These are phyloP conservation scores for Nemotelus nigrinus DNA, from an alignment of 2,888 invertebrate species.

Conservation along the genomic window DNA sequence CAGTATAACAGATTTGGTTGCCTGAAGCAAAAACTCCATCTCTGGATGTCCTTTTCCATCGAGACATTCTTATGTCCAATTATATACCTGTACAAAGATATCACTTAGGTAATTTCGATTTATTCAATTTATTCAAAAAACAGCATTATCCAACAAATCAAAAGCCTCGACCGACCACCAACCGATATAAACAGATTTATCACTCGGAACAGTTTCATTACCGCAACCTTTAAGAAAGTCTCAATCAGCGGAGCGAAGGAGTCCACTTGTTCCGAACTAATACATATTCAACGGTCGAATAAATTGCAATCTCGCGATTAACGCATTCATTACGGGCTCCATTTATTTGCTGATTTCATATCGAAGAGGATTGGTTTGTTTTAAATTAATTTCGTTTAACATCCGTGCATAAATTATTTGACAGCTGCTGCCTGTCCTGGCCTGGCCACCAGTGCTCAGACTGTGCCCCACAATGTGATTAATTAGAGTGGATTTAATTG, in stretches of 20 bases:
- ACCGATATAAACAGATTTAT: slow-evolving; percentile 13
- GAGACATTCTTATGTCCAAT: too few relatives aligned
- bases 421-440: background rate
- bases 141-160: too few relatives aligned
- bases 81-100: too few relatives aligned
- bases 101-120: too few relatives aligned
- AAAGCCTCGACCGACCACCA: background rate
- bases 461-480: slow-evolving; percentile 20
- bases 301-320: slow-evolving; percentile 28
- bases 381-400: slow-evolving; percentile 43
- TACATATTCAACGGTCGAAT: slow-evolving; percentile 23
- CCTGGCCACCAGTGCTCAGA: background rate
- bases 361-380: slow-evolving; percentile 36
- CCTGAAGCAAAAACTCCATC: too few relatives aligned
- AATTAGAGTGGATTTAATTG: slow-evolving; percentile 46
- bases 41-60: too few relatives aligned
- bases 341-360: slow-evolving; percentile 35
- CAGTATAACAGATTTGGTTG: too few relatives aligned
- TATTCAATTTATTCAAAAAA: too few relatives aligned
- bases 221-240: slow-evolving; percentile 3
- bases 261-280: background rate
- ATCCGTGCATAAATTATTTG: slow-evolving; percentile 43
- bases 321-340: slow-evolving; percentile 20
- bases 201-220: slow-evolving; percentile 14
- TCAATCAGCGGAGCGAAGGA: slow-evolving; percentile 19